Percentiles rank a stretch among this genome's conserved stretches.
phyloP scores from a whole-genome alignment of 2,888 invertebrate species.

The Argyra leucocephala region DNA sequence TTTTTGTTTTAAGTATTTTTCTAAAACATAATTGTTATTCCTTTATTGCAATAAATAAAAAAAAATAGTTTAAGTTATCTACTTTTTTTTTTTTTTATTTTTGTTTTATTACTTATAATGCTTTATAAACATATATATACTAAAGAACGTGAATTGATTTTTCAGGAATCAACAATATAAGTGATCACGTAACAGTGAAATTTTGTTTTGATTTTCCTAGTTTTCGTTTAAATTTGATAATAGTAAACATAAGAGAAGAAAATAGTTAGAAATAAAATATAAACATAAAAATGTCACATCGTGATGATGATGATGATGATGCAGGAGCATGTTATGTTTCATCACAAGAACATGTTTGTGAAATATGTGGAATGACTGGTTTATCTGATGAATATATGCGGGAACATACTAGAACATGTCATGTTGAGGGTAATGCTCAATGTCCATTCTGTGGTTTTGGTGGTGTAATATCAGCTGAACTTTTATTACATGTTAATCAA shows the following conservation, averaged over 20 bases:
- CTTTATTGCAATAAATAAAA: no score
- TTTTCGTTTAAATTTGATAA: background rate
- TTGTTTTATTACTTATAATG: no score
- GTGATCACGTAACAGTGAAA: background rate
- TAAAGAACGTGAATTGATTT: background rate
- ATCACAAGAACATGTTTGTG: slow-evolving; percentile 51
- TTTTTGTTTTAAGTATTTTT: background rate
- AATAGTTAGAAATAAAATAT: background rate
- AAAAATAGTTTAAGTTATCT: no score
- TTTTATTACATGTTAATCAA: slow-evolving; percentile 69
- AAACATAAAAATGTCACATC: background rate
- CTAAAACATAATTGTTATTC: no score
- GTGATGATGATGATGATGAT: slow-evolving; percentile 19
- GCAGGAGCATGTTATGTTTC: slow-evolving; percentile 25
- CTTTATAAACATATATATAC: no score
- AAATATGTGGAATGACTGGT: slow-evolving; percentile 77
- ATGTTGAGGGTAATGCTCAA: slow-evolving; percentile 66
- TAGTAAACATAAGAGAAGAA: background rate
- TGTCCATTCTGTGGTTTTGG: slow-evolving; percentile 76
- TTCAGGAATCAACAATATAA: background rate
- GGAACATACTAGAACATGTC: slow-evolving; percentile 65
- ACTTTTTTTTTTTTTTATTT: no score
- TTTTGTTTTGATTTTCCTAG: no score
- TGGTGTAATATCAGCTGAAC: slow-evolving; percentile 61
- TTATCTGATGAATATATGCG: slow-evolving; percentile 70